Evolutionary conservation across 1,140 invertebrate species (phyloP).

Genomic region (Hyles vespertilio): DNA sequence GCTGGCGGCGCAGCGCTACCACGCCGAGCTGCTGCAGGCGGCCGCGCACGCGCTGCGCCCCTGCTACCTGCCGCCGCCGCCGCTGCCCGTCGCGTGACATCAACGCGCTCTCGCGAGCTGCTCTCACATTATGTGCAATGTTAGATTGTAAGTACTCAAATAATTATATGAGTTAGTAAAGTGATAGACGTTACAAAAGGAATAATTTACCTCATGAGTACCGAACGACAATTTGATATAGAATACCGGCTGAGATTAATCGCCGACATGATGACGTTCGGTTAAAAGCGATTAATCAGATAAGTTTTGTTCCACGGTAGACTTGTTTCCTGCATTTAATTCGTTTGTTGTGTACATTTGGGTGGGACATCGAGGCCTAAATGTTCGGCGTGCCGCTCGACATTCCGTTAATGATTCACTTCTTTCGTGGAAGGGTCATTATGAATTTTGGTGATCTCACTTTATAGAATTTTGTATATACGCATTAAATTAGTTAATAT

Average conservation of each 20-base stretch:
- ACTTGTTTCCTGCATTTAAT: not conserved
- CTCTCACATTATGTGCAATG: conserved; percentile 64
- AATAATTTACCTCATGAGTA: too few relatives aligned
- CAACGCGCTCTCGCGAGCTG: conserved; percentile 31
- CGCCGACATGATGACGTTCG: too few relatives aligned
- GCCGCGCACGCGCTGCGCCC: conserved; percentile 61
- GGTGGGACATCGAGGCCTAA: conserved; percentile 19
- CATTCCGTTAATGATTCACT: conserved; percentile 23
- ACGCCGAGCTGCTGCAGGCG: conserved; percentile 57
- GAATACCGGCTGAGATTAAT: too few relatives aligned
- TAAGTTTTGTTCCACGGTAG: not conserved
- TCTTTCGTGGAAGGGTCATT: conserved; percentile 13
- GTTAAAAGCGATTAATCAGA: too few relatives aligned
- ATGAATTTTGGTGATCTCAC: conserved; percentile 45
- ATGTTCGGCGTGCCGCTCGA: conserved; percentile 13
- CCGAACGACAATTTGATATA: too few relatives aligned
- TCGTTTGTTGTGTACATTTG: conserved; percentile 1
- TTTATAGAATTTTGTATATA: conserved; percentile 35
- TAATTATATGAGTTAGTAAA: conserved; percentile 10
- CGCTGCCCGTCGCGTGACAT: conserved; percentile 68
- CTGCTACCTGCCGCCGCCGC: conserved; percentile 62
- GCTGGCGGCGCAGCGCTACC: conserved; percentile 56
- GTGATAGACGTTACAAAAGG: not conserved
- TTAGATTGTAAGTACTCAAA: conserved; percentile 71
- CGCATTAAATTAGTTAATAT: conserved; percentile 17